A percentile compares a stretch with the other conserved stretches of the same genome.
Conservation (phyloP, 2,797 vertebrate species). For the Acanthopagrus latus region DNA sequence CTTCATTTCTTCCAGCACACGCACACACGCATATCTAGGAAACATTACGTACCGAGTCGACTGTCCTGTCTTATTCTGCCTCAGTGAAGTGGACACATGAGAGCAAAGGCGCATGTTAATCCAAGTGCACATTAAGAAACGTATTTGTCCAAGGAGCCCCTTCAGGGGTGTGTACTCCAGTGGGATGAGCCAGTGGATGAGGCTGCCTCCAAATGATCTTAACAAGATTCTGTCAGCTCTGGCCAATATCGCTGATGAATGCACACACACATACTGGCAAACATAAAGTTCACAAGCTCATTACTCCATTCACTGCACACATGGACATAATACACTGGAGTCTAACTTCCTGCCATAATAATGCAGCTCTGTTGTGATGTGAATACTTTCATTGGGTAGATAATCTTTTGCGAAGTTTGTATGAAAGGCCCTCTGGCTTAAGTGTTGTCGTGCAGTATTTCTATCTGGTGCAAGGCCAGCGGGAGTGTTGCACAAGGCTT, state of each 20-base stretch:
- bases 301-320: slow-evolving; percentile 42
- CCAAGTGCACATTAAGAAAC: slow-evolving; percentile 24
- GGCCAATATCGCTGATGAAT: slow-evolving; percentile 44
- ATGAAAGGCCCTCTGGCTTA: slow-evolving; percentile 30
- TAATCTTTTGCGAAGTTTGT: slow-evolving; percentile 46
- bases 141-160: slow-evolving; percentile 26
- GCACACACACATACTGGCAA: slow-evolving; percentile 2
- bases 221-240: slow-evolving; percentile 57
- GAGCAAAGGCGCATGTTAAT: slow-evolving; percentile 21
- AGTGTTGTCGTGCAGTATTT: slow-evolving; percentile 39
- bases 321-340: slow-evolving; percentile 46
- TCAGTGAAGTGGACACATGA: slow-evolving; percentile 34
- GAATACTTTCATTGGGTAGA: slow-evolving; percentile 42
- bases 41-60: slow-evolving; percentile 31
- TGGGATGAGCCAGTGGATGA: slow-evolving; percentile 46
- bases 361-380: slow-evolving; percentile 37
- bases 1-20: slow-evolving; percentile 64
- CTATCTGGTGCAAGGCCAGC: slow-evolving; percentile 51
- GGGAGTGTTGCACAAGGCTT: slow-evolving; percentile 50
- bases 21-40: slow-evolving; percentile 52
- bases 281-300: slow-evolving; percentile 46
- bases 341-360: slow-evolving; percentile 37
- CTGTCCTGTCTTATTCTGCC: slow-evolving; percentile 38
- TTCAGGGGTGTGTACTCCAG: slow-evolving; percentile 43
- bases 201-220: slow-evolving; percentile 63